A percentile compares a stretch with the other conserved stretches of the same genome.
Evolutionary conservation across 2,113 vertebrate genomes (phyloP).

Genomic region (Oncorhynchus masou): DNA sequence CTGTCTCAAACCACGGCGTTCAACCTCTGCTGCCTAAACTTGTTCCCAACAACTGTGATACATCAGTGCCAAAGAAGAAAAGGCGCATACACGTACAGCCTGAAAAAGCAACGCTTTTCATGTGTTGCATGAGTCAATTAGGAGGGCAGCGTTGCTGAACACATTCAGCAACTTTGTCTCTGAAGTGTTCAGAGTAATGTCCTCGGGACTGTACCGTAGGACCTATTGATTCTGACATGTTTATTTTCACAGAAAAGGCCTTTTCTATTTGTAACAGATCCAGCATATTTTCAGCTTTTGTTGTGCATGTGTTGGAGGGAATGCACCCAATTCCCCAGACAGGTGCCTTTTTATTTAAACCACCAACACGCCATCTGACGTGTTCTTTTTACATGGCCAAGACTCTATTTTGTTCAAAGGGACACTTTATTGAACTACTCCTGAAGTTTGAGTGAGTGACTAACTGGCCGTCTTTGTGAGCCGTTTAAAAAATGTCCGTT

Average conservation of each 20-base stretch:
- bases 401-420: no score
- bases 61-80: constrained; percentile 65
- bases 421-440: not conserved
- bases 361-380: constrained; percentile 20
- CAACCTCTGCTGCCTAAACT: constrained; percentile 57
- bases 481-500: not conserved
- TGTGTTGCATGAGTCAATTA: constrained; percentile 69
- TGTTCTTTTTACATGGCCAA: not conserved
- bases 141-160: constrained; percentile 54
- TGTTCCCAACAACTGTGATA: constrained; percentile 65
- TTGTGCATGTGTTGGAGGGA: constrained; percentile 55
- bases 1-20: constrained; percentile 56
- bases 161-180: constrained; percentile 24
- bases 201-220: constrained; percentile 54
- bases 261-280: constrained; percentile 53
- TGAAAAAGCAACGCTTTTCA: constrained; percentile 66
- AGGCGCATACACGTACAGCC: constrained; percentile 34
- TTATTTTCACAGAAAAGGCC: constrained; percentile 68
- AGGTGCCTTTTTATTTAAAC: constrained; percentile 43
- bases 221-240: constrained; percentile 73
- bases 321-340: constrained; percentile 45
- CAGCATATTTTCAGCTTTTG: constrained; percentile 46
- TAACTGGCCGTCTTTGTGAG: not conserved
- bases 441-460: not conserved
- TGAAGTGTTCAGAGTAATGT: constrained; percentile 47